Evolutionary conservation across 2,113 vertebrate genomes (phyloP), one percentile per base, ranked within the genome.

Genomic region (Lipophrys pholis): DNA sequence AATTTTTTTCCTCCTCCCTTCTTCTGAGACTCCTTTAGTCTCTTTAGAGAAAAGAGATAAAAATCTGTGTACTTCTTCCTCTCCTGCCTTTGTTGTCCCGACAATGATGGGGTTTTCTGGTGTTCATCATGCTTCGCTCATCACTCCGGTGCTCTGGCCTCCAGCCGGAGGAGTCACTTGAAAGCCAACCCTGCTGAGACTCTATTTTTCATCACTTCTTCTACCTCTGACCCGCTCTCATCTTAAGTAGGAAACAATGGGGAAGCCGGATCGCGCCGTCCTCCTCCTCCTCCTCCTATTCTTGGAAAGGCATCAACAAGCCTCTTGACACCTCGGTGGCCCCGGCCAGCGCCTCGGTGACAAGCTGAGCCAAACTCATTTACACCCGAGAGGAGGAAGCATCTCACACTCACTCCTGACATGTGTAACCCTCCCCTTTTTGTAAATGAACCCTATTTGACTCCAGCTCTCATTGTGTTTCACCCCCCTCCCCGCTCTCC

Each of bases 401-500:
- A 5, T 52, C 46, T 67, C 69, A 59, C 52, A 52, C 67, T 63
- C 39, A 14, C 52, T 10, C 5, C 40, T 45, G 40, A 63, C 66
- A 30, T 60, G 46, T 50, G 8, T 36, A 9, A 30, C 21, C n/a
- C 48, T 21, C 41, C 45, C 54, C 40, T 36, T 78, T 67, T 73
- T 77, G 10, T 45, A 76, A 68, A 83, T 68, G 54, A 80, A 53
- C 65, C 48, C 42, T 60, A 3, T 73, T 69, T 83, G 55, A 71
- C 60, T 66, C 60, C 2, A 3, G 8, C 43, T 61, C 50, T 69
- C 58, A 57, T 81, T 81, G 62, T 73, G 62, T 69, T 76, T 75
- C 3, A 46, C 66, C 43, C 60, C 76, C 57, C 52, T 42, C 48
- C 21, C 10, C 11, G 42, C 35, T 66, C 8, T 59, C 10, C 21